Percentiles rank a stretch among this genome's conserved stretches.
These are phyloP conservation scores for Drosophila eohydei DNA, from an alignment of 2,888 invertebrate species.

Conservation along the genomic window DNA sequence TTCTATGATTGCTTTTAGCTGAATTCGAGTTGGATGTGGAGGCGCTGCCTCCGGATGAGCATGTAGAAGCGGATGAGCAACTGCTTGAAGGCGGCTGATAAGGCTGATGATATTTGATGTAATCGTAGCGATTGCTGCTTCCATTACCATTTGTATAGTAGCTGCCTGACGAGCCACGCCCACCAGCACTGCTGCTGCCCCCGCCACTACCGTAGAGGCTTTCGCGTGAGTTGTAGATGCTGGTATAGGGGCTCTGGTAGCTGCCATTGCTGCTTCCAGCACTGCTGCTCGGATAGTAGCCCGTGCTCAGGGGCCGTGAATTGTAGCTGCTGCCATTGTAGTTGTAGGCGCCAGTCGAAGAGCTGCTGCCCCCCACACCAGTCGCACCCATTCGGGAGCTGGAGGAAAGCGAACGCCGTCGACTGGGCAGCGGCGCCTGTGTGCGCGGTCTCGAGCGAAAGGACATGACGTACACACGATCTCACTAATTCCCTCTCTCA, in stretches of 20 bases:
- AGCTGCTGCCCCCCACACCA: slow-evolving; percentile 31
- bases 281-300: slow-evolving; percentile 80
- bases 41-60: slow-evolving; percentile 48
- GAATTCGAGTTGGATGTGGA: slow-evolving; percentile 31
- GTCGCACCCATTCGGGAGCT: slow-evolving; percentile 85
- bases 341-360: slow-evolving; percentile 28
- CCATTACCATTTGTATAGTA: slow-evolving; percentile 81
- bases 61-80: slow-evolving; percentile 52
- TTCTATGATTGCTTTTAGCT: slow-evolving; percentile 52
- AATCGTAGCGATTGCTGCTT: slow-evolving; percentile 59
- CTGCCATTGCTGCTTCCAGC: slow-evolving; percentile 49
- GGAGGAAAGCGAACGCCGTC: slow-evolving; percentile 85
- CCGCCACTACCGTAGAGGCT: slow-evolving; percentile 79
- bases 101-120: slow-evolving; percentile 58
- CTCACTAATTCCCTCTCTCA: slow-evolving; percentile 2
- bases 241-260: slow-evolving; percentile 84
- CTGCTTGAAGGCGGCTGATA: slow-evolving; percentile 51
- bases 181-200: slow-evolving; percentile 41
- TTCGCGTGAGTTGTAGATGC: slow-evolving; percentile 83
- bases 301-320: slow-evolving; percentile 82
- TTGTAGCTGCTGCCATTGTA: slow-evolving; percentile 62
- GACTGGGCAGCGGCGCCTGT: slow-evolving; percentile 84
- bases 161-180: slow-evolving; percentile 66
- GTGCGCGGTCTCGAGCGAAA: slow-evolving; percentile 85
- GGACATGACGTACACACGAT: slow-evolving; percentile 75